These are phyloP conservation scores for Passerculus sandwichensis DNA, from an alignment of 2,797 vertebrate genomes.

Conservation along the genomic window DNA sequence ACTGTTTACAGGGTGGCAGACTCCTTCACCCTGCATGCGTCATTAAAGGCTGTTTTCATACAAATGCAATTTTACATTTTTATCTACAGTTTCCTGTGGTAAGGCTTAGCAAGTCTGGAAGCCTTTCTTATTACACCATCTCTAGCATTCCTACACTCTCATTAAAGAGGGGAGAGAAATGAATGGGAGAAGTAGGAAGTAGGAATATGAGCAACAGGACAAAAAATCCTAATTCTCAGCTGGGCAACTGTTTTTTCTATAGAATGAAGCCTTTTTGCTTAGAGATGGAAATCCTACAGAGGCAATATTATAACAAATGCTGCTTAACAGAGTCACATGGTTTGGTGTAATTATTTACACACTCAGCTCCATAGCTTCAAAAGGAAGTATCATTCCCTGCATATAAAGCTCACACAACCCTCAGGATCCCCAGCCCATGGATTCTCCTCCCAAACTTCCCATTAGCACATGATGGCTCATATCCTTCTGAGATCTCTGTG, in stretches of 20 bases:
- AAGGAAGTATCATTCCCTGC: background rate
- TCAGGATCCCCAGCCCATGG: accelerated
- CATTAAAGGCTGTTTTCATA: background rate
- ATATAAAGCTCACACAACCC: background rate
- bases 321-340: background rate
- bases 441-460: background rate
- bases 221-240: background rate
- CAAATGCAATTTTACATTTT: background rate
- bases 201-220: background rate
- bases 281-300: background rate
- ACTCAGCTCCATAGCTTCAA: background rate
- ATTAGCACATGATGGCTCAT: background rate
- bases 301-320: background rate
- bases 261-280: background rate
- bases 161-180: background rate
- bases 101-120: background rate
- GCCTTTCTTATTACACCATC: background rate
- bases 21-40: background rate
- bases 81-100: background rate
- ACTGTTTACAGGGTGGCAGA: background rate
- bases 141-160: background rate
- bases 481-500: background rate
- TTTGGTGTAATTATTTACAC: background rate
- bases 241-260: background rate
- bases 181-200: background rate